These are phyloP conservation scores for Heteractis magnifica DNA, from an alignment of 92 coral and sea anemone species.

Conservation along the genomic window DNA sequence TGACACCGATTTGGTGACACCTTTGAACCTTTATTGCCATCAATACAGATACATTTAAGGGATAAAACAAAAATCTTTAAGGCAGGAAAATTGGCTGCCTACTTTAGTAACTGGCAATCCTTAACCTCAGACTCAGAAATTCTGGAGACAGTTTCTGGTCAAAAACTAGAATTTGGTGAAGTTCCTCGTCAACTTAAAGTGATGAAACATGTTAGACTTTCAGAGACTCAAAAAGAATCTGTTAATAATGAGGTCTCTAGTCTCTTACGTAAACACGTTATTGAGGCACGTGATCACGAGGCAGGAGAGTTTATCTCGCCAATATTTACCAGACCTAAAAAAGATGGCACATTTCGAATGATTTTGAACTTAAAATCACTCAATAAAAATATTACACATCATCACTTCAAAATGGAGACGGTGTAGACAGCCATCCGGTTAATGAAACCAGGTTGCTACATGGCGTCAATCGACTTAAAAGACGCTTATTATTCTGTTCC, in stretches of 20 bases:
- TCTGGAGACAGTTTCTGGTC: constrained; percentile 15
- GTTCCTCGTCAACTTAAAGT: constrained; percentile 7
- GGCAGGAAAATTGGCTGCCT: constrained; percentile 1
- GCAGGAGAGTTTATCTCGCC: too few relatives aligned
- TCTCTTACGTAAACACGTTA: too few relatives aligned
- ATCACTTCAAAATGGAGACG: too few relatives aligned
- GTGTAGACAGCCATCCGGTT: too few relatives aligned
- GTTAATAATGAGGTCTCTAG: too few relatives aligned
- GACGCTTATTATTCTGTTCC: constrained; percentile 11
- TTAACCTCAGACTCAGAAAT: constrained; percentile 25
- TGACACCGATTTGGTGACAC: background rate
- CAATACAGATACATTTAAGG: too few relatives aligned
- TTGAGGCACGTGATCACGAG: background rate
- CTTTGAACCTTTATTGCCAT: too few relatives aligned
- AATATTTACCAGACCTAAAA: constrained; percentile 2
- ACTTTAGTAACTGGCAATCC: constrained; percentile 8
- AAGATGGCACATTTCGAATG: too few relatives aligned
- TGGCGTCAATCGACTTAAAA: too few relatives aligned
- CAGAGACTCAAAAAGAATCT: constrained; percentile 36
- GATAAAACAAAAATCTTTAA: background rate
- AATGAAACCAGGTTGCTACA: too few relatives aligned
- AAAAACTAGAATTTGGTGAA: background rate
- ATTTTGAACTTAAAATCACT: too few relatives aligned
- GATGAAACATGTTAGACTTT: constrained; percentile 12
- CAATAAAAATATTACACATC: too few relatives aligned